phyloP scores from a whole-genome alignment of 2,113 vertebrate genomes.

The Corythornis madagascariensis region DNA sequence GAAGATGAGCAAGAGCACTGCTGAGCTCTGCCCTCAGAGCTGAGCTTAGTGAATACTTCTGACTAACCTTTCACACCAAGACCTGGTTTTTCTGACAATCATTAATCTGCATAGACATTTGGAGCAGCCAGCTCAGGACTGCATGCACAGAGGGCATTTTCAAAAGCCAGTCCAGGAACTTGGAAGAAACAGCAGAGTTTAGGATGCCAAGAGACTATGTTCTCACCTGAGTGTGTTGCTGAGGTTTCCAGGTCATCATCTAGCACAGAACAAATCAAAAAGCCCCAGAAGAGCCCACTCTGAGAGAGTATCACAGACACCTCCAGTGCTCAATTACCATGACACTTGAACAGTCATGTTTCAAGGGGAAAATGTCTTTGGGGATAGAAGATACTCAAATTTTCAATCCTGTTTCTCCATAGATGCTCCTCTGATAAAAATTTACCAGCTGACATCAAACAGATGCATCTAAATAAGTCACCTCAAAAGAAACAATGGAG shows the following conservation, averaged over 20 bases:
- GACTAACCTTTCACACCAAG: constrained; percentile 17
- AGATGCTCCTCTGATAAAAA: constrained; percentile 24
- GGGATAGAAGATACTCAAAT: not conserved
- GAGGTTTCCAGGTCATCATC: not conserved
- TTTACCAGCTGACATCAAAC: constrained; percentile 49
- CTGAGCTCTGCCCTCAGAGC: not conserved
- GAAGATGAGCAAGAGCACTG: not conserved
- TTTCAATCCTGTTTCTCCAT: not conserved
- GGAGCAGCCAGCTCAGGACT: not conserved
- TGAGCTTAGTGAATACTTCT: not conserved
- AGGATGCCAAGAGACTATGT: not conserved
- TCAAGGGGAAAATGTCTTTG: not conserved
- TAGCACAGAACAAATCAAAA: not conserved
- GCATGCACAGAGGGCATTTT: not conserved
- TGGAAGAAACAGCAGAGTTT: not conserved
- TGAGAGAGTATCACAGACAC: not conserved
- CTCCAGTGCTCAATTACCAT: not conserved
- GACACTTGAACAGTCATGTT: not conserved
- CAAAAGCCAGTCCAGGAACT: not conserved
- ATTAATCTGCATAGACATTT: constrained; percentile 10
- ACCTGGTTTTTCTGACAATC: not conserved
- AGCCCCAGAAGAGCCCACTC: not conserved
- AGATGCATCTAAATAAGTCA: constrained; percentile 36
- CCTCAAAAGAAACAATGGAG: not conserved
- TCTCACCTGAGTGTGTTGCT: not conserved